Conservation (phyloP, 2,888 invertebrate species). For the Polydesmus complanatus region DNA sequence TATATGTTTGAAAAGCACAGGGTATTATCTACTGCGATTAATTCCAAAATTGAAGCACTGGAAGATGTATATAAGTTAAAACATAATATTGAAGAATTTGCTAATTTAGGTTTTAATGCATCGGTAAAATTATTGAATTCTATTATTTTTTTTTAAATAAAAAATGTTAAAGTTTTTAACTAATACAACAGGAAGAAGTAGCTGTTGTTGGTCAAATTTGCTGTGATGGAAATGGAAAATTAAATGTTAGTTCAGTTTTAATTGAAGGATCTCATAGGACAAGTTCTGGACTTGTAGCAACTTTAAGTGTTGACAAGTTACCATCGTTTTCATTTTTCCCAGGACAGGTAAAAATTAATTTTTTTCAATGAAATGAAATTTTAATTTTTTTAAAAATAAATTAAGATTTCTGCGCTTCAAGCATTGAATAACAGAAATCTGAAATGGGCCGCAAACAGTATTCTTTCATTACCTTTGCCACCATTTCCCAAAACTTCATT, state of each 20-base stretch:
- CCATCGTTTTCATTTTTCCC: conserved; percentile 56
- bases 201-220: conserved; percentile 55
- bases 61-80: conserved; percentile 31
- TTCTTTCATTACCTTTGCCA: conserved; percentile 44
- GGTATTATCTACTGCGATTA: conserved; percentile 34
- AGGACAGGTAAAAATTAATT: conserved; percentile 43
- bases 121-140: conserved; percentile 23
- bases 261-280: conserved; percentile 48
- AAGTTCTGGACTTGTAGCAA: conserved; percentile 29
- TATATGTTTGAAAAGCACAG: conserved; percentile 42
- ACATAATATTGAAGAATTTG: conserved; percentile 28
- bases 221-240: conserved; percentile 54
- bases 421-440: background rate
- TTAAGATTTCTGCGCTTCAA: background rate
- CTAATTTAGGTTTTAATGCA: conserved; percentile 28
- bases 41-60: conserved; percentile 33
- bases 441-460: conserved; percentile 47
- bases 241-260: conserved; percentile 54
- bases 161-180: background rate
- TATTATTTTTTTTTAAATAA: background rate
- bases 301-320: conserved; percentile 39
- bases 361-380: background rate
- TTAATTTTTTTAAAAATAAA: background rate
- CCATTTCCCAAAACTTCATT: conserved; percentile 31
- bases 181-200: conserved; percentile 32